Percentiles rank a stretch among this genome's conserved stretches.
These are phyloP conservation scores for Saccostrea echinata DNA, from an alignment of 1,140 invertebrate genomes.

Conservation along the genomic window DNA sequence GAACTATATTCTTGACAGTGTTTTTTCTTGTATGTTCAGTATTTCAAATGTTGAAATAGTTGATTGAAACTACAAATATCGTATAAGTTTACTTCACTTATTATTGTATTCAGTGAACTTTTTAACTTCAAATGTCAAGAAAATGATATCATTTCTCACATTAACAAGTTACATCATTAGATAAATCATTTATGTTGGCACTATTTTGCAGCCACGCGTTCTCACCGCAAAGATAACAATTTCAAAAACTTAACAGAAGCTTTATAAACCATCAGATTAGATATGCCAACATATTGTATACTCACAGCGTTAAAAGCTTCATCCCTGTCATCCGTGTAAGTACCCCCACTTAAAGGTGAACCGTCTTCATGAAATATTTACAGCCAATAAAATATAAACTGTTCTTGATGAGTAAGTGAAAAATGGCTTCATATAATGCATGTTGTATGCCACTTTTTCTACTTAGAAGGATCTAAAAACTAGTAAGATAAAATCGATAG, in stretches of 20 bases:
- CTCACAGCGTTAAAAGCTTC: conserved; percentile 12
- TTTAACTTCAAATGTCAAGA: too few relatives aligned
- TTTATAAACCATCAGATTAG: neutral
- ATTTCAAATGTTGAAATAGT: too few relatives aligned
- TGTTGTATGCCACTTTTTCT: neutral
- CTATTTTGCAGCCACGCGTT: neutral
- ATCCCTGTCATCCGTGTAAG: neutral
- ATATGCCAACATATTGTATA: neutral
- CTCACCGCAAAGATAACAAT: neutral
- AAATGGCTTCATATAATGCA: neutral
- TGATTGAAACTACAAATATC: too few relatives aligned
- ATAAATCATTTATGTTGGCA: neutral
- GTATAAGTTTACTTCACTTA: too few relatives aligned
- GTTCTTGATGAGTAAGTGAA: neutral
- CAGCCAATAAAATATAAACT: neutral
- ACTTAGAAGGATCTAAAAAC: neutral
- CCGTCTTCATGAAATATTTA: conserved; percentile 14
- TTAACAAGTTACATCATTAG: neutral
- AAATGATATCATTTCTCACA: neutral
- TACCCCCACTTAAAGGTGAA: neutral
- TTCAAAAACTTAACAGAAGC: neutral
- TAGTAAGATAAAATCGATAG: neutral
- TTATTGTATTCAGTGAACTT: too few relatives aligned
- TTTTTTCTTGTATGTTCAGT: too few relatives aligned
- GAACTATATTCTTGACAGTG: too few relatives aligned